Base-by-base conservation (phyloP, 2,113 vertebrate species). In the Aldabrachelys gigantea region DNA sequence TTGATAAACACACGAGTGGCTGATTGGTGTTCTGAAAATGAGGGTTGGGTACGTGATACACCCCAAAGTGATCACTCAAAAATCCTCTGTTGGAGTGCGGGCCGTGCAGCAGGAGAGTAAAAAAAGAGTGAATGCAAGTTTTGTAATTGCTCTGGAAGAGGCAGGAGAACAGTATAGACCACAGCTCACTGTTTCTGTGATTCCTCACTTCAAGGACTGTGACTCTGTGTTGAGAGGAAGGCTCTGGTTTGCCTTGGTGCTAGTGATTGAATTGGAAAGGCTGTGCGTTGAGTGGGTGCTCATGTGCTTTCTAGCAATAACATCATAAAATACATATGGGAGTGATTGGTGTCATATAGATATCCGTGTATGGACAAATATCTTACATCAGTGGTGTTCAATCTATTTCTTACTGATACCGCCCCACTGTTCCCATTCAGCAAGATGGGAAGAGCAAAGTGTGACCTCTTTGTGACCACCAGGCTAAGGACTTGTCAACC, bases 1-100 rank as follows among this genome's bases (percentile, higher is more conserved):
- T 95, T 96, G 92, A 95, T 93, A 97, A 94, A 95, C 93, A 75
- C 91, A 91, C 6, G 24, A 47, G 12, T 7, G 41, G 24, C 41
- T 8, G 41, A 78, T 47, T 16, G 75, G 75, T 14, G 22, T 4
- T 13, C 75, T 78, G 65, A 72, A 19, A 72, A 72, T 72, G 35
- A 72, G 19, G 17, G 65, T 5, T 3, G 14, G 16, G 65, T 21
- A 21, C n/a, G 10, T 44, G 72, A 12, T 44, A 76, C 38, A 41
- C 72, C 38, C 38, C 72, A 22, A 41, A 25, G 21, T 44, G 72
- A 44, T 44, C 72, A 47, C 41, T 78, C 12, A 27, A 27, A 78
- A 44, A 14, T 38, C 25, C 41, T 78, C 6, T 24, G 24, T 25
- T 2, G 12, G 24, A 24, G 10, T 44, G 75, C 8, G 25, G 3